These are phyloP conservation scores for Scartelaos histophorus DNA, from an alignment of 2,113 vertebrate genomes.

Conservation along the genomic window DNA sequence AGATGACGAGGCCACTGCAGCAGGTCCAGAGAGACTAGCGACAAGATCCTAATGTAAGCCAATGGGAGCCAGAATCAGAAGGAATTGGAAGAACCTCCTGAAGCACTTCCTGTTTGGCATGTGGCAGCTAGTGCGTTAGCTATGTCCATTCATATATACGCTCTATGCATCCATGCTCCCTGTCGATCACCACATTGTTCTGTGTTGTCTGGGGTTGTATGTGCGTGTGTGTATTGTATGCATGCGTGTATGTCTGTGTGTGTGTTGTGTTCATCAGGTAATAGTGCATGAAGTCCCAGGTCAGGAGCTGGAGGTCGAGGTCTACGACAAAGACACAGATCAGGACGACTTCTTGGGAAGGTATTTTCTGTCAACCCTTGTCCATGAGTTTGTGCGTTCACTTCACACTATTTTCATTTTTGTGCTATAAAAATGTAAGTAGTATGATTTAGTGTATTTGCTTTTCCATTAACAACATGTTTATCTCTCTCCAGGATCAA, in stretches of 20 bases:
- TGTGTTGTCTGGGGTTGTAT: too few species aligned
- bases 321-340: conserved; percentile 93
- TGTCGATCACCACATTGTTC: background rate
- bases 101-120: too few species aligned
- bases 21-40: too few species aligned
- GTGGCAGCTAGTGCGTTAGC: too few species aligned
- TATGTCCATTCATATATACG: too few species aligned
- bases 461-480: background rate
- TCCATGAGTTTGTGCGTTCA: conserved; percentile 23
- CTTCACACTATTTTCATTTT: background rate
- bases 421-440: background rate
- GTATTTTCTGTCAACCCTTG: conserved; percentile 70
- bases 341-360: conserved; percentile 95
- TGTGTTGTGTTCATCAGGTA: conserved; percentile 77
- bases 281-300: conserved; percentile 93
- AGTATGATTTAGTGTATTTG: background rate
- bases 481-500: conserved; percentile 77
- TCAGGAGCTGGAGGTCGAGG: conserved; percentile 91
- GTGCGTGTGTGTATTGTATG: conserved; percentile 43
- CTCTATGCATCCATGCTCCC: too few species aligned
- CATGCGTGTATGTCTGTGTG: conserved; percentile 59
- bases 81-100: too few species aligned
- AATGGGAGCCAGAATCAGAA: too few species aligned
- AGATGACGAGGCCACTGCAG: too few species aligned
- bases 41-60: too few species aligned